Evolutionary conservation across 2,113 vertebrate species (phyloP), one percentile per base, ranked within the genome.

Genomic region (Anser cygnoides): DNA sequence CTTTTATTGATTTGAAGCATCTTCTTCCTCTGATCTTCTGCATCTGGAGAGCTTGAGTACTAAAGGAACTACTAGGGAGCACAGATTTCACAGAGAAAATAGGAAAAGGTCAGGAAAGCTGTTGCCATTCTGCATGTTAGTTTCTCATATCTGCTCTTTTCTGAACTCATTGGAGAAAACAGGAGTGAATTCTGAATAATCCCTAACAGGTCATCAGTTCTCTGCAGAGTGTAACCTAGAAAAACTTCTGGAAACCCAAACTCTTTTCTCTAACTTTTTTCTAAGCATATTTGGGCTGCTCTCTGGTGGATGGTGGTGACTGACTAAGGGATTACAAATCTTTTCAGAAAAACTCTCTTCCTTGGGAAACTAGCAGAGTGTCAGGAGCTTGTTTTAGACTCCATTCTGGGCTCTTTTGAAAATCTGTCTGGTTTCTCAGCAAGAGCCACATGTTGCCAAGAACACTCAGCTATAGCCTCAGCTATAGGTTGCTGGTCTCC

Each of bases 21-120:
- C 29, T 82, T 28, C 41, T 77, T 67, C 33, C 71, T 52, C 86
- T 76, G 63, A 16, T 62, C 35, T 55, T 81, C 39, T 68, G 16
- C 35, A 28, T 28, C 70, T 61, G 52, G 25, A 75, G 71, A 82
- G 7, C 39, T 22, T 35, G 37, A 68, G 29, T 62, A 37, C 20
- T 70, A 3, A 26, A 63, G 3, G 0, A 17, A 22, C 5, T 77
- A 0, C 19, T 18, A 41, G 10, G 15, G 26, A 67, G 46, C 11
- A 75, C 12, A 49, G 15, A 4, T 62, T 85, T 67, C 37, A 33
- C 1, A 43, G 4, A 39, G 11, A 49, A 91, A n/a, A 58, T 9
- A 55, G 6, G 9, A 29, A 43, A 67, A 68, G 23, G 12, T 65
- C 57, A 54, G 54, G 31, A 85, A 80, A 74, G 25, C 28, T 80